Conservation (phyloP, 2,888 invertebrate species). For the Abscondita cerata region DNA sequence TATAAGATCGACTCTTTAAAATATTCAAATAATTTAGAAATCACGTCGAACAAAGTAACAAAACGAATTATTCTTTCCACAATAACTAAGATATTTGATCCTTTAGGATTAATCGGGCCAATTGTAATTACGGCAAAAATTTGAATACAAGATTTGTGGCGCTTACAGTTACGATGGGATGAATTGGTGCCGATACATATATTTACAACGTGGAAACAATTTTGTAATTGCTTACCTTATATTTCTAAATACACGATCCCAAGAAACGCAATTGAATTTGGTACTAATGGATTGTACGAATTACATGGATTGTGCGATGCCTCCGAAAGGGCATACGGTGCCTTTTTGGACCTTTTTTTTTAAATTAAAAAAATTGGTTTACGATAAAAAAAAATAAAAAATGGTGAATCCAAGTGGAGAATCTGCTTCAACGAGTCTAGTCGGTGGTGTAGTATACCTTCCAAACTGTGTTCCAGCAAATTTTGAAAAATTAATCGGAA, state of each 20-base stretch:
- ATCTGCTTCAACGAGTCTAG: no score
- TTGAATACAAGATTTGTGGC: neutral
- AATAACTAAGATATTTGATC: slow-evolving; percentile 3
- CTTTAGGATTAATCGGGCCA: slow-evolving; percentile 8
- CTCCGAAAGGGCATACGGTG: neutral
- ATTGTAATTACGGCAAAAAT: neutral
- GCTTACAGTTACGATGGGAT: slow-evolving; percentile 10
- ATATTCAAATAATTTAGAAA: no score
- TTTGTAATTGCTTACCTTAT: neutral
- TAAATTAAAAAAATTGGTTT: slow-evolving; percentile 6
- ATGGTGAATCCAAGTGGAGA: no score
- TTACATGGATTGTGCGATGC: slow-evolving; percentile 5
- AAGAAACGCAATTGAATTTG: neutral
- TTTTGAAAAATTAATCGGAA: neutral
- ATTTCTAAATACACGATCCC: neutral
- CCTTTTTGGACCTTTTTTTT: neutral
- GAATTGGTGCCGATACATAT: neutral
- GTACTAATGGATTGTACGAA: neutral
- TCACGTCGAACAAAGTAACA: neutral
- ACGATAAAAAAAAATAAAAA: no score
- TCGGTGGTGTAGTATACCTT: no score
- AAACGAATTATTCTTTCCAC: slow-evolving; percentile 4
- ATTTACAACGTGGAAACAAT: neutral
- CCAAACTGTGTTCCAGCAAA: slow-evolving; percentile 1
- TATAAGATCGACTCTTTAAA: neutral